Conservation (phyloP, 2,888 invertebrate genomes). For the Pollenia angustigena region DNA sequence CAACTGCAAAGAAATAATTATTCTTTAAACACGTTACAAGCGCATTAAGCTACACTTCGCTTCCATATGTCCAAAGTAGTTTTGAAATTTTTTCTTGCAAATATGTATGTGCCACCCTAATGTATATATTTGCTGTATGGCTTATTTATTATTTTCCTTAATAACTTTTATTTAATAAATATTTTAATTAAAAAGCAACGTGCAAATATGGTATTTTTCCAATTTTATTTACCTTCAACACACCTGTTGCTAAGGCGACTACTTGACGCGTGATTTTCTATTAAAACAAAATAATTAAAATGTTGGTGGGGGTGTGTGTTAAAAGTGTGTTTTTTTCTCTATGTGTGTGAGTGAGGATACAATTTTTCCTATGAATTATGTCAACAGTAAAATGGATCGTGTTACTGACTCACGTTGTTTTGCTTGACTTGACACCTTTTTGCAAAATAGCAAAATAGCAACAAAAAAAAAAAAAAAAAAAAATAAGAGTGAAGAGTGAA, state of each 20-base stretch:
- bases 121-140: slow-evolving; percentile 6
- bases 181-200: slow-evolving; percentile 72
- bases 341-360: background rate
- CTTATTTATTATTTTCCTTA: slow-evolving; percentile 42
- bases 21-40: too few species aligned
- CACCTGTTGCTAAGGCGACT: slow-evolving; percentile 71
- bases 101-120: too few species aligned
- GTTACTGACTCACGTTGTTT: slow-evolving; percentile 48
- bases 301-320: slow-evolving; percentile 4
- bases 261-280: slow-evolving; percentile 65
- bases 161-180: slow-evolving; percentile 66
- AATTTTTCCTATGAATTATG: slow-evolving; percentile 36
- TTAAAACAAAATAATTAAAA: slow-evolving; percentile 64
- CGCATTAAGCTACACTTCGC: too few species aligned
- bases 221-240: slow-evolving; percentile 45
- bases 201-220: slow-evolving; percentile 54
- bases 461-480: slow-evolving; percentile 12
- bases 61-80: too few species aligned
- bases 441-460: background rate
- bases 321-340: background rate
- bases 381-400: slow-evolving; percentile 59
- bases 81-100: too few species aligned
- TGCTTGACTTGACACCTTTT: slow-evolving; percentile 12
- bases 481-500: background rate
- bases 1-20: too few species aligned